These are phyloP conservation scores for Micromys minutus DNA, from an alignment of 2,113 vertebrate genomes.

Conservation along the genomic window DNA sequence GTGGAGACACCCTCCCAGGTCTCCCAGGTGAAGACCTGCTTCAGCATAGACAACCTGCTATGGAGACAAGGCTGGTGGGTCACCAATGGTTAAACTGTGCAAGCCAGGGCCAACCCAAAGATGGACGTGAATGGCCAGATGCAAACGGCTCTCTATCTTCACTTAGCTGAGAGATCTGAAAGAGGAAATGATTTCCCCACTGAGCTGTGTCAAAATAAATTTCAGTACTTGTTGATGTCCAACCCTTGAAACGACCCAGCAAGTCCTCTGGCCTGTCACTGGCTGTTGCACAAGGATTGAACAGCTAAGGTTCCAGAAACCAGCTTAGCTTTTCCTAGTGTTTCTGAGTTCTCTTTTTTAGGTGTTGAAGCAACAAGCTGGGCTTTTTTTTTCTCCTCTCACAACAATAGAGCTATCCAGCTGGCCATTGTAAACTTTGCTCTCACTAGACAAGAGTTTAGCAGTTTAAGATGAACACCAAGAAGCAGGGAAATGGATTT, in stretches of 20 bases:
- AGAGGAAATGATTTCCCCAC: conserved; percentile 34
- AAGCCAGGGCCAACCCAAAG: background rate
- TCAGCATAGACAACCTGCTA: background rate
- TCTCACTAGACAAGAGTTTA: conserved; percentile 21
- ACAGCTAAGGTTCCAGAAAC: conserved; percentile 30
- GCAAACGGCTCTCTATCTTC: background rate
- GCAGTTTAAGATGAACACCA: background rate
- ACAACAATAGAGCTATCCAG: conserved; percentile 64
- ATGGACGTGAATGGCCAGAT: background rate
- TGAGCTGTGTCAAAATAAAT: conserved; percentile 52
- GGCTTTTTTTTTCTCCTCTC: conserved; percentile 10
- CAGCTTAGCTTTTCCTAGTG: conserved; percentile 58
- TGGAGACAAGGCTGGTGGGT: background rate
- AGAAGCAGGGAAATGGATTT: background rate
- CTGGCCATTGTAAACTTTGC: conserved; percentile 49
- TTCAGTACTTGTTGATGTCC: conserved; percentile 13
- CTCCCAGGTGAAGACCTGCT: background rate
- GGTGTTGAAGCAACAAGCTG: conserved; percentile 69
- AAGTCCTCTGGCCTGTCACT: background rate
- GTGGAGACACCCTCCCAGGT: accelerated
- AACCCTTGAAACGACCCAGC: background rate
- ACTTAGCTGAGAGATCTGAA: conserved; percentile 1
- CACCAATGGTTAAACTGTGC: background rate
- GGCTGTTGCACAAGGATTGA: conserved; percentile 4
- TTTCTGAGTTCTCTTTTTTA: conserved; percentile 55